Evolutionary conservation across 2,797 vertebrate species (phyloP).

Genomic region (Sorex maritimensis): DNA sequence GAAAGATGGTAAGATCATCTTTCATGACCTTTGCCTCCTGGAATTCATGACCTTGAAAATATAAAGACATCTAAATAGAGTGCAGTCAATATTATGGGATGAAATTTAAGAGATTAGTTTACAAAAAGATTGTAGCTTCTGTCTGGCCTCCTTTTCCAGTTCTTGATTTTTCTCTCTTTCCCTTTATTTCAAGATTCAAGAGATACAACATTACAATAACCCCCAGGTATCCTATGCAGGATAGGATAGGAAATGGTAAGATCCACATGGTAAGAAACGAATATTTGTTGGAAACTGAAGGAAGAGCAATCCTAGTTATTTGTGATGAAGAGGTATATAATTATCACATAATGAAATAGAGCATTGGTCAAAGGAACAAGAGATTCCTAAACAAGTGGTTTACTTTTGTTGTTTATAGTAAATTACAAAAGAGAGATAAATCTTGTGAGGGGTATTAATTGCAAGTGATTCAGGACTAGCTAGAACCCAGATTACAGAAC

Average conservation of each 20-base stretch:
- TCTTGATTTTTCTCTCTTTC: background rate
- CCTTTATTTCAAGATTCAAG: background rate
- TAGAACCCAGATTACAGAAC: too few relatives aligned
- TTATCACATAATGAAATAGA: too few relatives aligned
- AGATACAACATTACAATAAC: background rate
- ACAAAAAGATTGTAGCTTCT: background rate
- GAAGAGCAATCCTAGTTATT: too few relatives aligned
- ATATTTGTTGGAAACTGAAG: too few relatives aligned
- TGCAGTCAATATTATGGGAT: background rate
- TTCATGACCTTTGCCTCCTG: background rate
- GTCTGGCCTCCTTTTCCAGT: background rate
- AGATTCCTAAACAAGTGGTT: too few relatives aligned
- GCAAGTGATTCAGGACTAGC: too few relatives aligned
- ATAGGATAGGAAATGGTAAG: background rate
- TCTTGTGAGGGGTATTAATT: too few relatives aligned
- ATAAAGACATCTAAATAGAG: background rate
- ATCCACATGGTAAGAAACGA: background rate
- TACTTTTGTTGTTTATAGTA: background rate
- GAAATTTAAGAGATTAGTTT: background rate
- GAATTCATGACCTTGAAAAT: background rate
- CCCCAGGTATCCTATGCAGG: background rate
- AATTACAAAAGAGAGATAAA: background rate
- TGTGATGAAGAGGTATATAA: too few relatives aligned
- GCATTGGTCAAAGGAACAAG: too few relatives aligned
- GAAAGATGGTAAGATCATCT: background rate